These are phyloP conservation scores for Hirtodrosophila confusa DNA, from an alignment of 2,888 invertebrate species.

Conservation along the genomic window DNA sequence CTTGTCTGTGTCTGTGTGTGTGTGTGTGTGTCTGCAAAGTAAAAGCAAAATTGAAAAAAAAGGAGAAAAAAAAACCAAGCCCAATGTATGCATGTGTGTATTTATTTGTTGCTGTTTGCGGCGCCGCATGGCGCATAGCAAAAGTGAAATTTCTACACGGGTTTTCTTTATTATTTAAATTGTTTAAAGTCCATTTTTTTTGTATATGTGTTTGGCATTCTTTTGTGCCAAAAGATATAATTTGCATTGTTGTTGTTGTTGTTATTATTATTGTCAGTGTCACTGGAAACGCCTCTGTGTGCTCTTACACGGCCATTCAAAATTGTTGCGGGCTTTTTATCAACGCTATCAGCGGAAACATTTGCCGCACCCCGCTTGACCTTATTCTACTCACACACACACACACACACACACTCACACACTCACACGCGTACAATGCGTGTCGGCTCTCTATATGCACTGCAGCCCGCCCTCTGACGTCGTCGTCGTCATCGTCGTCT, in stretches of 20 bases:
- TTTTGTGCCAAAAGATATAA: constrained; percentile 33
- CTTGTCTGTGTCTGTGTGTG: background rate
- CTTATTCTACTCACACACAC: constrained; percentile 49
- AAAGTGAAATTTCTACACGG: constrained; percentile 68
- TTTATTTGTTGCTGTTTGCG: constrained; percentile 43
- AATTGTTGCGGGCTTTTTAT: constrained; percentile 45
- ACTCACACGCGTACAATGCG: constrained; percentile 10
- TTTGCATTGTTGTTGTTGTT: constrained; percentile 12
- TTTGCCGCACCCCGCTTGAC: constrained; percentile 78
- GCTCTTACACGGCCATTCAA: constrained; percentile 52
- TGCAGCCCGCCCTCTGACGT: constrained; percentile 23
- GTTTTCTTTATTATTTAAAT: constrained; percentile 66
- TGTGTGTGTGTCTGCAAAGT: constrained; percentile 35
- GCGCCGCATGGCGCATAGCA: constrained; percentile 54
- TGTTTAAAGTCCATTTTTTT: constrained; percentile 23
- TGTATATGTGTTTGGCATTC: constrained; percentile 33
- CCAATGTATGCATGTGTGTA: constrained; percentile 28
- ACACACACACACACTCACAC: constrained; percentile 6
- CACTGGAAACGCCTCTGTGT: constrained; percentile 13
- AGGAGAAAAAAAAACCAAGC: constrained; percentile 21
- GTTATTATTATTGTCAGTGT: constrained; percentile 18
- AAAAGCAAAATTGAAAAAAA: constrained; percentile 31
- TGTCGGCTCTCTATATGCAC: constrained; percentile 29
- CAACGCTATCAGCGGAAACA: constrained; percentile 71
- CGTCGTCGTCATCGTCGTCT: constrained; percentile 25